A percentile compares a stretch with the other conserved stretches of the same genome.
These are phyloP conservation scores for Hedya salicella DNA, from an alignment of 2,888 invertebrate species.

Conservation along the genomic window DNA sequence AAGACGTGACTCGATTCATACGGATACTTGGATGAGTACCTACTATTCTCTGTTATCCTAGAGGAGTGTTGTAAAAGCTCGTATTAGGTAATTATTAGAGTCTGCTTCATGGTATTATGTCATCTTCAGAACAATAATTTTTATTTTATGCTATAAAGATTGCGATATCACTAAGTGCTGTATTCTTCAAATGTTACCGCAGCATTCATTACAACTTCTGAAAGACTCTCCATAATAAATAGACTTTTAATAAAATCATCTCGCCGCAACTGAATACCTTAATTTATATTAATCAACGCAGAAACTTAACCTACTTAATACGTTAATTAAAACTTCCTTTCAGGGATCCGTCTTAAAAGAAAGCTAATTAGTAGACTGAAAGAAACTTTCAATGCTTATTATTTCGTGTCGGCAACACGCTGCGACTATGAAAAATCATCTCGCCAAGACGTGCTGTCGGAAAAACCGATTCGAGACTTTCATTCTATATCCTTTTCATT, in stretches of 20 bases:
- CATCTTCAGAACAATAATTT: no score
- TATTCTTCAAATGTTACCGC: neutral
- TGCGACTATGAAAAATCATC: slow-evolving; percentile 42
- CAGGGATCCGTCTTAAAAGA: slow-evolving; percentile 35
- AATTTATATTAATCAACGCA: slow-evolving; percentile 18
- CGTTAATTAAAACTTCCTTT: slow-evolving; percentile 41
- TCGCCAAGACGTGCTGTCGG: slow-evolving; percentile 1
- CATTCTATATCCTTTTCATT: neutral
- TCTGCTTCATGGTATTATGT: no score
- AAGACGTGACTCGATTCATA: no score
- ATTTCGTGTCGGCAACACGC: slow-evolving; percentile 43
- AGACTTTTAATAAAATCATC: neutral
- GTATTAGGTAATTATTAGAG: no score
- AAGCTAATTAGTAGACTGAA: slow-evolving; percentile 31
- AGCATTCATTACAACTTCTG: neutral
- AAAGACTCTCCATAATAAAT: neutral
- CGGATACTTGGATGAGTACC: no score
- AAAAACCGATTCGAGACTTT: neutral
- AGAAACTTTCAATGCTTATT: slow-evolving; percentile 41
- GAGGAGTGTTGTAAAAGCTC: no score
- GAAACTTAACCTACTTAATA: slow-evolving; percentile 31
- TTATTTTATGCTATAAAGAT: no score
- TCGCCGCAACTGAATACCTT: slow-evolving; percentile 12
- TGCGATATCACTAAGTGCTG: neutral
- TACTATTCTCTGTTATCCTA: no score